Base-by-base conservation (phyloP, 37 sponge, comb jelly and placozoan genomes). In the Amphimedon queenslandica region DNA sequence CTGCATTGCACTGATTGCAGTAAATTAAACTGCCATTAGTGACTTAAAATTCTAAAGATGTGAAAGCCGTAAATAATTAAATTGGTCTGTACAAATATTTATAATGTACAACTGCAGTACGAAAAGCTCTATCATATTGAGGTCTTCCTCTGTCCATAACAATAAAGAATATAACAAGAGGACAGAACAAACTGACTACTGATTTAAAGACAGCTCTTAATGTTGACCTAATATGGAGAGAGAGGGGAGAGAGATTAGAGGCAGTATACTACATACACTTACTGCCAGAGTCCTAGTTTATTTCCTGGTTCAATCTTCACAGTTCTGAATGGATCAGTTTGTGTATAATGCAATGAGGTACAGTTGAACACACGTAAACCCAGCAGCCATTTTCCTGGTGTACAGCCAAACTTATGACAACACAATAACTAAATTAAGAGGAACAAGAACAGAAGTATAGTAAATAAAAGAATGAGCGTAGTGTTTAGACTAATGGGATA, bases 351-450 rank as follows among this genome's bases (percentile, higher is more conserved):
- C 30, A 65, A 29, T 11, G 74, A 21, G 16, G 58, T 36, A 65
- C 81, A 80, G 6, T 42, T 60, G 28, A 32, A 36, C 39, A 84
- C 74, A 6, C 85, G 40, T 1, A 84, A 71, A 31, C 79, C 74
- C 57, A 78, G 55, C 68, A 84, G 37, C 85, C 85, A 84, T 57
- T 84, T 84, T 18, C 85, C 85, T 13, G 79, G 79, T 18, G 85
- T 84, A n/a, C 78, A 78, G n/a, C 42, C 31, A 31, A 72, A 77
- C 51, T 66, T 60, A 2, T n/a, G 29, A 66, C 60, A 23, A 27
- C 41, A 61, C 55, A 75, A 2, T 0, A 56, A 41, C 83, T 82
- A 58, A 38, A 57, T n/a, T n/a, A n/a, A n/a, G n/a, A n/a, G n/a
- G n/a, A n/a, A n/a, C 31, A n/a, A n/a, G 8, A 60, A 47, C 53